A percentile compares a stretch with the other conserved stretches of the same genome.
phyloP scores from a whole-genome alignment of 2,797 vertebrate genomes.

The Tokudaia muenninki region DNA sequence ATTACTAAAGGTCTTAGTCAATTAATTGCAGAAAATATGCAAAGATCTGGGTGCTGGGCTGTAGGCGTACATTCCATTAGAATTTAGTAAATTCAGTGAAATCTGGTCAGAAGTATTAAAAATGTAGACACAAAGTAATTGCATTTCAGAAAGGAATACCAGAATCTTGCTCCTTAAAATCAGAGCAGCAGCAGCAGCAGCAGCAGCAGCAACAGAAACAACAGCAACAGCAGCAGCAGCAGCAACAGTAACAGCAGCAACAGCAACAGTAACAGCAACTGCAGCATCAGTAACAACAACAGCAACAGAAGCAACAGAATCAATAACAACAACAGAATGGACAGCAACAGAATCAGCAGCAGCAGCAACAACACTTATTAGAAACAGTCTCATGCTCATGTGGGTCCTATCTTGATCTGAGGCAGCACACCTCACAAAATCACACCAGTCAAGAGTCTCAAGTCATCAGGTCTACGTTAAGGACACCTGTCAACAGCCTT shows the following conservation, averaged over 20 bases:
- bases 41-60: neutral
- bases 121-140: neutral
- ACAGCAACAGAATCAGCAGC: no score
- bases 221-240: neutral
- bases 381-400: neutral
- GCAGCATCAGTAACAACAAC: neutral
- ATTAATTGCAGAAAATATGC: neutral
- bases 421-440: neutral
- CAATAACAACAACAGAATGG: neutral
- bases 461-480: neutral
- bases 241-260: no score
- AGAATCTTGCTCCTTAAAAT: neutral
- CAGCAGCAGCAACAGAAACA: neutral
- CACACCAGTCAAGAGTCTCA: neutral
- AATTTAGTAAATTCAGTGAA: neutral
- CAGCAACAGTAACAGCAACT: neutral
- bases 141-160: neutral
- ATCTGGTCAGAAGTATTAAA: neutral
- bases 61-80: neutral
- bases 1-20: neutral
- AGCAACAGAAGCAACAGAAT: fast-evolving
- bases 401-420: neutral
- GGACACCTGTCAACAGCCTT: neutral
- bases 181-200: neutral
- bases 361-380: neutral